Evolutionary conservation across 2,888 invertebrate genomes (phyloP), one percentile per base, ranked within the genome.

Genomic region (Ectobius pallidus): DNA sequence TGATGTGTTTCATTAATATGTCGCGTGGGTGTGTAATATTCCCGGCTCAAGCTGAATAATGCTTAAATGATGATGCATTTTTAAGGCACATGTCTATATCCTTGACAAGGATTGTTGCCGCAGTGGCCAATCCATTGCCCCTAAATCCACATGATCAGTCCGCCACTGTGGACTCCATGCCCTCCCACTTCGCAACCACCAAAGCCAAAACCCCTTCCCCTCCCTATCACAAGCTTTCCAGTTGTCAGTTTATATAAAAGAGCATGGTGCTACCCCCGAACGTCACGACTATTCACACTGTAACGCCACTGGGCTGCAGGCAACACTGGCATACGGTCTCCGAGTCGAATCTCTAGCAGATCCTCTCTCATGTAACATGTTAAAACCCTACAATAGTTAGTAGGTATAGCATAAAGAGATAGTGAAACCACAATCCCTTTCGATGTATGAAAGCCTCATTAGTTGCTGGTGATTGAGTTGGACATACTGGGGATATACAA

Each of bases 401-500:
- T 52, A 52, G 52, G 52, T 11, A 25, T 6, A 25, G 3, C 25
- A 18, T 25, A 42, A 63, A 63, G 63, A 63, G 63, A 63, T 22
- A 25, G 42, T 14, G 14, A 39, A 42, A 63, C 63, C 63, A 63
- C 63, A 63, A 63, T 63, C 63, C 63, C 63, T 42, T 63, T 63
- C 63, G 63, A 39, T 42, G 25, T 63, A 22, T 63, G 63, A 63
- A 63, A 63, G 63, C 63, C 63, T 63, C 63, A 63, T 63, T 63
- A 63, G 63, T 42, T 42, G 42, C 63, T 42, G 63, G 42, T 63
- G 25, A 63, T 63, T 52, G 52, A 2, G 25, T 25, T 9, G 52
- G 3, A 25, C 52, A 16, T 52, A 25, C 52, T 52, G 52, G 52
- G 52, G 14, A 9, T 52, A 25, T 52, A 18, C 11, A 52, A 52